These are phyloP conservation scores for Mastomys natalensis DNA, from an alignment of 2,113 vertebrate species.

Conservation along the genomic window DNA sequence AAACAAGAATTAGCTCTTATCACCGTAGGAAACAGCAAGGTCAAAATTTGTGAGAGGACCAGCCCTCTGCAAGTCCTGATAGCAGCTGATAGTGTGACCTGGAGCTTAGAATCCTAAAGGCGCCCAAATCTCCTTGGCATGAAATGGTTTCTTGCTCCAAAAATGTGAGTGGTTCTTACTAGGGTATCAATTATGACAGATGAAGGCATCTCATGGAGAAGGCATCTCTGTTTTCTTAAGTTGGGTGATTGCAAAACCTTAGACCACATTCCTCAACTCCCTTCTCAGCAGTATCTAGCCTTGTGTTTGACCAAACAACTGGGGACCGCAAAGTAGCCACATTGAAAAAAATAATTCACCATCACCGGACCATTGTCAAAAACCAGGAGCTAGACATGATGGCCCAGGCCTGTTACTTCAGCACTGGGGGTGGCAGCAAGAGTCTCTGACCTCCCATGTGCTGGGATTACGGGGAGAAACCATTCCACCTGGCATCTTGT, in stretches of 20 bases:
- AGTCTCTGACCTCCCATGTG: neutral
- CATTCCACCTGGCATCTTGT: neutral
- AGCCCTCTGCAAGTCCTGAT: neutral
- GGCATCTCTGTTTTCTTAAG: neutral
- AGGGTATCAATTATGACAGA: neutral
- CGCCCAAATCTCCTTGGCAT: neutral
- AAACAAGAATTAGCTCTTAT: neutral
- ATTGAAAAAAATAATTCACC: neutral
- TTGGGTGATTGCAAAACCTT: neutral
- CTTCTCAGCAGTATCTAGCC: conserved; percentile 26
- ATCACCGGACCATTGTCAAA: neutral
- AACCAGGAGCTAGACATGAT: neutral
- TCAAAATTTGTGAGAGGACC: neutral
- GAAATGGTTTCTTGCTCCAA: neutral
- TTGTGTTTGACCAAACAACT: neutral
- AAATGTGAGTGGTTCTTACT: neutral
- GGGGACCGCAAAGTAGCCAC: neutral
- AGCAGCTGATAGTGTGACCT: neutral
- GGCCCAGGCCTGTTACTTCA: neutral
- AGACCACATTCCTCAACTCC: neutral
- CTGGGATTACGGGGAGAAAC: neutral
- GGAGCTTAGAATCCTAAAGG: neutral
- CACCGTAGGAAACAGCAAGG: neutral
- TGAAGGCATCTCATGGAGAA: neutral
- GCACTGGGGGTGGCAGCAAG: neutral